Percentiles rank a stretch among this genome's conserved stretches.
Evolutionary conservation across 2,797 vertebrate genomes (phyloP).

Genomic region (Gorsachius magnificus): DNA sequence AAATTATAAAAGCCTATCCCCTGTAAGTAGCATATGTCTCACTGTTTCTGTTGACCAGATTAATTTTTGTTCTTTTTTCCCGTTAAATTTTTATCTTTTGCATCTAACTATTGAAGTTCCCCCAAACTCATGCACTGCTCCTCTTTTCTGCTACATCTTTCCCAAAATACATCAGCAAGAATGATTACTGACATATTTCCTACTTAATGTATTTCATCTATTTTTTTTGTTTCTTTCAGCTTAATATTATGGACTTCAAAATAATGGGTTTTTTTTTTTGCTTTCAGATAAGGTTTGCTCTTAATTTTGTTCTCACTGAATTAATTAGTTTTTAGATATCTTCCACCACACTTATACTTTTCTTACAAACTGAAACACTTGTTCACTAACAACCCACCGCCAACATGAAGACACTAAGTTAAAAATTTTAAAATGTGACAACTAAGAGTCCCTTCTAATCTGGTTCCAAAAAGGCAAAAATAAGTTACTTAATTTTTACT

Average conservation of each 20-base stretch:
- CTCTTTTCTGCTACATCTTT: background rate
- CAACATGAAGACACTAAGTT: background rate
- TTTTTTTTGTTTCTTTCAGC: background rate
- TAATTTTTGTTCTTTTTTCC: background rate
- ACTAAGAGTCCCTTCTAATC: background rate
- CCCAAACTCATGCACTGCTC: background rate
- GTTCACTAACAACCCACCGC: background rate
- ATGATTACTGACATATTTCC: background rate
- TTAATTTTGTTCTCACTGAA: background rate
- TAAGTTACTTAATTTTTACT: background rate
- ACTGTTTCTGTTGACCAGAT: background rate
- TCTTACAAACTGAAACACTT: background rate
- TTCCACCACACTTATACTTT: background rate
- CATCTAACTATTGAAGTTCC: background rate
- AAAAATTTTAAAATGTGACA: background rate
- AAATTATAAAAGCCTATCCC: background rate
- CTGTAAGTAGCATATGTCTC: background rate
- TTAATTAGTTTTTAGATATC: background rate
- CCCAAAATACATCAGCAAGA: background rate
- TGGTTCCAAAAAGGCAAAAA: background rate
- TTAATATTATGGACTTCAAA: background rate
- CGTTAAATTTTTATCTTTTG: background rate
- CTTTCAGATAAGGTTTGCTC: background rate
- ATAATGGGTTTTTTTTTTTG: background rate
- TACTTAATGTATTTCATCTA: background rate